Evolutionary conservation across 2,888 invertebrate genomes (phyloP), one percentile per base, ranked within the genome.

Genomic region (Eupithecia pulchellata): DNA sequence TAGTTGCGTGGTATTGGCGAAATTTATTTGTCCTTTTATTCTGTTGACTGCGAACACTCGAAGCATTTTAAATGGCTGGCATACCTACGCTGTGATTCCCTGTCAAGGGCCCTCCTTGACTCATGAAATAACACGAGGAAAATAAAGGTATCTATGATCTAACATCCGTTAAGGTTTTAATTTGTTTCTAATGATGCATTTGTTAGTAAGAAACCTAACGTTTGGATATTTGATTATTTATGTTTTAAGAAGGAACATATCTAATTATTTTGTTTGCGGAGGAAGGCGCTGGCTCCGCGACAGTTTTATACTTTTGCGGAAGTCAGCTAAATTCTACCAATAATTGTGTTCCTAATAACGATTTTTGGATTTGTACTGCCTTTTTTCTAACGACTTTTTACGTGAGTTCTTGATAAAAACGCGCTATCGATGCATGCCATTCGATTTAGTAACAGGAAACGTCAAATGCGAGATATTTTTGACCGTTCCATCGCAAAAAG

Each of bases 161-260:
- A 27, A 71, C 60, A 64, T 66, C 60, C 66, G 71, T 68, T 58
- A 61, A 20, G 63, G 39, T 64, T 58, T 58, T 47, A 36, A 63
- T 34, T 42, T 42, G 8, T 47, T 9, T 42, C 8, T 6, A 2
- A 42, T 2, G 8, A 17, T 42, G n/a, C 6, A 8, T 42, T n/a
- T 42, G 42, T n/a, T 42, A 34, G 34, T 34, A 17, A n/a, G 42
- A n/a, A 42, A n/a, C 42, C 2, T 8, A n/a, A n/a, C n/a, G n/a
- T n/a, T n/a, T n/a, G n/a, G n/a, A n/a, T n/a, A n/a, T n/a, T n/a
- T n/a, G n/a, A n/a, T n/a, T n/a, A n/a, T n/a, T n/a, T n/a, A n/a
- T n/a, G n/a, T n/a, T n/a, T n/a, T n/a, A n/a, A n/a, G n/a, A n/a
- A n/a, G n/a, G n/a, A n/a, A n/a, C n/a, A n/a, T n/a, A n/a, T n/a